Evolutionary conservation across 2,797 vertebrate genomes (phyloP).

Genomic region (Rhincodon typus): DNA sequence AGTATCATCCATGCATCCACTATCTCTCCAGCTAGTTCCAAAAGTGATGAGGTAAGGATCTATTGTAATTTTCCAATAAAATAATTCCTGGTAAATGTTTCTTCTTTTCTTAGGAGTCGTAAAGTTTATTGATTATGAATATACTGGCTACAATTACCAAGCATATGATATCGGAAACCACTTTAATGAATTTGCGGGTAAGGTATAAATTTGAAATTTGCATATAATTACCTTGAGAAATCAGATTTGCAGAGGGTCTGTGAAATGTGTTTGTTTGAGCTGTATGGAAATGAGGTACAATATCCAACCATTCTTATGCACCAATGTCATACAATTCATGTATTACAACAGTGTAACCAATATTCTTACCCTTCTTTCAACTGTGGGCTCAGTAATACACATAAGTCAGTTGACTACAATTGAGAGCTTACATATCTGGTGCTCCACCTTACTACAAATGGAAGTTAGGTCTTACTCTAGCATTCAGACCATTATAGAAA

Average conservation of each 20-base stretch:
- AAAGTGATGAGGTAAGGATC: background rate
- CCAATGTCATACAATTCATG: background rate
- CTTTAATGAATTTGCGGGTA: constrained; percentile 36
- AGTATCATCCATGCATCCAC: too few relatives aligned
- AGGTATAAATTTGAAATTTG: background rate
- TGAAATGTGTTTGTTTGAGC: background rate
- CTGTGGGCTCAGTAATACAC: background rate
- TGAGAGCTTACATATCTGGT: background rate
- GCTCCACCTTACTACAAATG: background rate
- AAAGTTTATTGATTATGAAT: constrained; percentile 36
- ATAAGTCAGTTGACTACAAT: background rate
- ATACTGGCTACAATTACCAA: constrained; percentile 35
- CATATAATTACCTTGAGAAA: background rate
- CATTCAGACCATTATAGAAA: background rate
- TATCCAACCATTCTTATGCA: background rate
- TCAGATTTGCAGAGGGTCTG: background rate
- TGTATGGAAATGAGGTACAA: background rate
- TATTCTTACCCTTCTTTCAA: background rate
- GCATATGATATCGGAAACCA: constrained; percentile 36
- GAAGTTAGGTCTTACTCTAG: background rate
- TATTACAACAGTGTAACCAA: background rate
- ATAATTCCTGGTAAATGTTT: background rate
- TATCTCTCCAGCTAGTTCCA: too few relatives aligned
- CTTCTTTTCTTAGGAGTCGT: background rate
- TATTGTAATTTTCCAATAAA: background rate